Evolutionary conservation across 2,888 invertebrate genomes (phyloP), one percentile per base, ranked within the genome.

Genomic region (Diarsia rubi): DNA sequence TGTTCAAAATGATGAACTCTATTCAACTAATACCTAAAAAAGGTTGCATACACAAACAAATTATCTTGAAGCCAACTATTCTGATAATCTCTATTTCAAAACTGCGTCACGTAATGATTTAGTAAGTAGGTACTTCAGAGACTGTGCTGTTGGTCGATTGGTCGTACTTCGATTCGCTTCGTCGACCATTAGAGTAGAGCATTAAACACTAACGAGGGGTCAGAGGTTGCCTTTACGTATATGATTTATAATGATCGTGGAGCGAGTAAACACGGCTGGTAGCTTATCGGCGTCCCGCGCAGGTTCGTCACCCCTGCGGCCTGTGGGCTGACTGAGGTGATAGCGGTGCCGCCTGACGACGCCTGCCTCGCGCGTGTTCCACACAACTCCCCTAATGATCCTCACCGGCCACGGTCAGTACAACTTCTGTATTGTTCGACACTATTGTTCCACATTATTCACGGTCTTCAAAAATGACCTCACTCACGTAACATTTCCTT

Each of bases 221-320:
- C 93, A 94, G 87, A 94, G 92, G 94, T 91, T 87, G 85, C 88
- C 90, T 91, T 91, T 92, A 90, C 89, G 87, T 77, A 88, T 92
- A 91, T 95, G 94, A 94, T 95, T 94, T 94, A 94, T 94, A 93
- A 93, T 93, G 93, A 93, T 93, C 89, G 91, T 84, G 81, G 85
- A 72, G 70, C 89, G 88, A 92, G 93, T 92, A 92, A 93, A 94
- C 92, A 94, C 88, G 90, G 89, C 90, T 90, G 84, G 88, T 88
- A 88, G 90, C 92, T 94, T 95, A 96, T 95, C 95, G 90, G 79
- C 86, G 83, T 88, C 85, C 83, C 77, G 82, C 89, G 83, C 83
- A 89, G 94, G 93, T 93, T 94, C 94, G 94, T 95, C 92, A 95
- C 94, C 95, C 92, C 91, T 90, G 83, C 82, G 86, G 85, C 83